phyloP scores from a whole-genome alignment of 2,888 invertebrate genomes.

The Acrocyrtus sp. region DNA sequence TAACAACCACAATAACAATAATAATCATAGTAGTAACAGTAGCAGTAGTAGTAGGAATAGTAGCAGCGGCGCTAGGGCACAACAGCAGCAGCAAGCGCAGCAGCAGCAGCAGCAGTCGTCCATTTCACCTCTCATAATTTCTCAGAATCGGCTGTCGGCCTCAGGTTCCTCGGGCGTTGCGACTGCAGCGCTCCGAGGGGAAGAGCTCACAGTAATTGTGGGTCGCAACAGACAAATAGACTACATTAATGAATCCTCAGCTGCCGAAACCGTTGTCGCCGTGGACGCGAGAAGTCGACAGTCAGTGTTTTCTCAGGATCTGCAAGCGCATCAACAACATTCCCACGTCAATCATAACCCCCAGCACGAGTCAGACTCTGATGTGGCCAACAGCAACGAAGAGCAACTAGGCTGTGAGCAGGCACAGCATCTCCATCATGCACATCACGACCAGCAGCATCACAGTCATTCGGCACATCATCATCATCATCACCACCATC shows the following conservation, averaged over 20 bases:
- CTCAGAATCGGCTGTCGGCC: slow-evolving; percentile 24
- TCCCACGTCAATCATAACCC: slow-evolving; percentile 8
- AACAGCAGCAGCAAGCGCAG: slow-evolving; percentile 1
- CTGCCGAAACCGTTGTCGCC: slow-evolving; percentile 14
- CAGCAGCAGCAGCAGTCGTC: slow-evolving; percentile 1
- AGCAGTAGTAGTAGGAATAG: slow-evolving; percentile 7
- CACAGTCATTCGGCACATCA: slow-evolving; percentile 9
- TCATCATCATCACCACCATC: slow-evolving; percentile 18
- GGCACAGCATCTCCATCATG: slow-evolving; percentile 23
- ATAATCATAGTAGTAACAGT: slow-evolving; percentile 25
- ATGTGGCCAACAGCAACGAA: slow-evolving; percentile 24
- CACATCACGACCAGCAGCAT: slow-evolving; percentile 34
- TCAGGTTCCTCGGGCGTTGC: slow-evolving; percentile 21
- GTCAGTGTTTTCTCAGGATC: slow-evolving; percentile 26
- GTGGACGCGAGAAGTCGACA: slow-evolving; percentile 24
- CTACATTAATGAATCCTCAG: slow-evolving; percentile 33
- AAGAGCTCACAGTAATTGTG: slow-evolving; percentile 45
- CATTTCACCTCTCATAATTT: slow-evolving; percentile 35
- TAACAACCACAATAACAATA: slow-evolving; percentile 36
- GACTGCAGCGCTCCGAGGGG: slow-evolving; percentile 27
- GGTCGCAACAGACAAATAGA: slow-evolving; percentile 19
- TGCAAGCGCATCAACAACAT: slow-evolving; percentile 22
- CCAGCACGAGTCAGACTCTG: slow-evolving; percentile 18
- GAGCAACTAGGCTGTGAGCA: slow-evolving; percentile 18
- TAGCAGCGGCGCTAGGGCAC: slow-evolving; percentile 16